A percentile compares a stretch with the other conserved stretches of the same genome.
These are phyloP conservation scores for Cephalopachus bancanus DNA, from an alignment of 2,797 vertebrate species.

Conservation along the genomic window DNA sequence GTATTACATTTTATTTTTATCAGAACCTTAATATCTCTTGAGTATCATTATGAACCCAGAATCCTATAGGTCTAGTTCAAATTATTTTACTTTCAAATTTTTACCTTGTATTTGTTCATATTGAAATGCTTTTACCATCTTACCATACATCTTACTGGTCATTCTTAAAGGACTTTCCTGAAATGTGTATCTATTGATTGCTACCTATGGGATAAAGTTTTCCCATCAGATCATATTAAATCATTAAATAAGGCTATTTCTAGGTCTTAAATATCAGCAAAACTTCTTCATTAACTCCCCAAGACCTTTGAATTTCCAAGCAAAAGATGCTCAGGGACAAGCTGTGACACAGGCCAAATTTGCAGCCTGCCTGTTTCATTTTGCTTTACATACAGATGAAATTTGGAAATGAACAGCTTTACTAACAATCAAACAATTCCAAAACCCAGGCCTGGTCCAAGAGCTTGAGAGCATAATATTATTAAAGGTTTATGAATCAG, in stretches of 20 bases:
- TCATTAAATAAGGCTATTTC: not conserved
- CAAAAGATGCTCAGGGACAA: slow-evolving; percentile 44
- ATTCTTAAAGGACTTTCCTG: not conserved
- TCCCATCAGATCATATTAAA: slow-evolving; percentile 9
- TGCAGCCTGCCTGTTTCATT: slow-evolving; percentile 19
- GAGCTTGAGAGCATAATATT: slow-evolving; percentile 75
- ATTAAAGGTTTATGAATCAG: slow-evolving; percentile 83
- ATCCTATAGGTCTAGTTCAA: not conserved
- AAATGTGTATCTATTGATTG: not conserved
- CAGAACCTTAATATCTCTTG: slow-evolving; percentile 38
- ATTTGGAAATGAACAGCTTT: slow-evolving; percentile 72
- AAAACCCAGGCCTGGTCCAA: slow-evolving; percentile 56
- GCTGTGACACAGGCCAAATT: not conserved
- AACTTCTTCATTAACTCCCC: slow-evolving; percentile 39
- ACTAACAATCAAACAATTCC: slow-evolving; percentile 71
- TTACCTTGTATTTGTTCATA: not conserved
- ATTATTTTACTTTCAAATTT: slow-evolving; percentile 19
- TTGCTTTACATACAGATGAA: slow-evolving; percentile 72
- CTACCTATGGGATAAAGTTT: not conserved
- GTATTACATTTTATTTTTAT: slow-evolving; percentile 55
- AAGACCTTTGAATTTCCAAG: slow-evolving; percentile 63
- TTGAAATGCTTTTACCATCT: not conserved
- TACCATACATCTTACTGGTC: not conserved
- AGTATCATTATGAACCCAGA: not conserved
- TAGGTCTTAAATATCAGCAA: slow-evolving; percentile 61